phyloP scores from a whole-genome alignment of 2,888 invertebrate species.

The Lysandra bellargus region DNA sequence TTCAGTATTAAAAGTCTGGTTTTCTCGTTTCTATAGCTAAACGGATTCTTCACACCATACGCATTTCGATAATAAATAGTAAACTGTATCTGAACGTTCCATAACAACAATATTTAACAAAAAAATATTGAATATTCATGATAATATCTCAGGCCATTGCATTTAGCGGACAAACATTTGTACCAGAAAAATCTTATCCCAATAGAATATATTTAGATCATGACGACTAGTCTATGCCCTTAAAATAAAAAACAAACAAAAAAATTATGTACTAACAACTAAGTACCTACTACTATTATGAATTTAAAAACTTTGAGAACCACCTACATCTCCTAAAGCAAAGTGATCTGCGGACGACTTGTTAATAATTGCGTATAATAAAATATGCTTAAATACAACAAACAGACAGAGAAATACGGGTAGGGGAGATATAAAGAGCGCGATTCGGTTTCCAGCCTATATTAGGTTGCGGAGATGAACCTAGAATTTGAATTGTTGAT shows the following conservation, averaged over 20 bases:
- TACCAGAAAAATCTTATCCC: no score
- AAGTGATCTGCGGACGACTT: constrained; percentile 66
- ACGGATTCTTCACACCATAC: background rate
- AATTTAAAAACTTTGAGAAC: constrained; percentile 52
- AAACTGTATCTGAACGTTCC: background rate
- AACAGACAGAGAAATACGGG: constrained; percentile 74
- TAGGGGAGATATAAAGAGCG: constrained; percentile 60
- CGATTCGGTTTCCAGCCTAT: constrained; percentile 61
- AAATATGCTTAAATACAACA: constrained; percentile 72
- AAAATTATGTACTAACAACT: no score
- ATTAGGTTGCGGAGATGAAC: constrained; percentile 35
- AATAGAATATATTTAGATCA: no score
- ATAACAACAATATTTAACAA: background rate
- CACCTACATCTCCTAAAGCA: constrained; percentile 49
- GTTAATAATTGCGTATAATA: constrained; percentile 77
- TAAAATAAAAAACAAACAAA: background rate
- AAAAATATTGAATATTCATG: background rate
- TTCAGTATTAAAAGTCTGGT: no score
- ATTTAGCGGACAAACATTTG: background rate
- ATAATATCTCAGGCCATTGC: background rate
- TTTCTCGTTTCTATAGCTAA: no score
- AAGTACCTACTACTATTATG: background rate
- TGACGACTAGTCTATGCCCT: no score
- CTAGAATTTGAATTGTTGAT: background rate
- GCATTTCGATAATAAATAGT: no score